Evolutionary conservation across 2,797 vertebrate genomes (phyloP).

Genomic region (Rhodeus uyekii): DNA sequence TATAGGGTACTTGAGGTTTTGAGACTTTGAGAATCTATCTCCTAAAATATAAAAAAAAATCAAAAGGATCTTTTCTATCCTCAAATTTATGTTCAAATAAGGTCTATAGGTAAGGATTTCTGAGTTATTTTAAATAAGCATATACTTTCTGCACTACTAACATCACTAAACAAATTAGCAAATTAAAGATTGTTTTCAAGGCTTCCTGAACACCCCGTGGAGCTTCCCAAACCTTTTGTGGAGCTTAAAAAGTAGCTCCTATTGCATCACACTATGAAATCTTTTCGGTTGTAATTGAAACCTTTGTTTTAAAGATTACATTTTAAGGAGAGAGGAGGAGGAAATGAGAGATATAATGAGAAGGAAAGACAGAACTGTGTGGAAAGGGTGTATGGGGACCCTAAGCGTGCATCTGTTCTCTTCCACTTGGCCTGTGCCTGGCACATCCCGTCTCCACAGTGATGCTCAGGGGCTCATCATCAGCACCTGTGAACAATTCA

Average conservation of each 20-base stretch:
- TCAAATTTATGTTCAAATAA: no score
- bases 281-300: background rate
- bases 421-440: slow-evolving; percentile 79
- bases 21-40: background rate
- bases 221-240: background rate
- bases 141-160: background rate
- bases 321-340: slow-evolving; percentile 11
- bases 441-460: slow-evolving; percentile 74
- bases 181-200: no score
- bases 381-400: slow-evolving; percentile 55
- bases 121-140: background rate
- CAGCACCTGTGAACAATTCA: slow-evolving; percentile 89
- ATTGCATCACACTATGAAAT: background rate
- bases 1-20: background rate
- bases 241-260: background rate
- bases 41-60: no score
- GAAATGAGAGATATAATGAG: slow-evolving; percentile 36
- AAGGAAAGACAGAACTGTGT: slow-evolving; percentile 39
- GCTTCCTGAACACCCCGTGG: background rate
- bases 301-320: background rate
- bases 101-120: background rate
- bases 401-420: slow-evolving; percentile 79
- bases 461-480: slow-evolving; percentile 84
- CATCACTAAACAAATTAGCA: background rate
- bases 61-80: background rate